A percentile compares a stretch with the other conserved stretches of the same genome.
Evolutionary conservation across 2,888 invertebrate genomes (phyloP).

Genomic region (Tetanocera ferruginea): DNA sequence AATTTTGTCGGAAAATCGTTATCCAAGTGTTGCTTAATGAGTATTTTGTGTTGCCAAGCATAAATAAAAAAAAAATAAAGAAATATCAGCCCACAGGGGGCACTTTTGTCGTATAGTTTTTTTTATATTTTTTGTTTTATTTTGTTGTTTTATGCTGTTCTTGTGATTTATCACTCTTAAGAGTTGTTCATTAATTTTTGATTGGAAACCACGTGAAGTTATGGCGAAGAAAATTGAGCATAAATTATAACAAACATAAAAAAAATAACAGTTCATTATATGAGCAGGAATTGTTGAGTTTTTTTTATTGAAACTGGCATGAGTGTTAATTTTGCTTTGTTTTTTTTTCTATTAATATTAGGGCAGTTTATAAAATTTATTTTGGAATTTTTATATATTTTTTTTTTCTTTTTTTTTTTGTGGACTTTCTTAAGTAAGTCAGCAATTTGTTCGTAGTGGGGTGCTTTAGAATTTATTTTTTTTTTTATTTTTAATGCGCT

Average conservation of each 20-base stretch:
- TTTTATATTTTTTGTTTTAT: slow-evolving; percentile 30
- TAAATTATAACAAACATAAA: slow-evolving; percentile 8
- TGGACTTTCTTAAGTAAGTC: no score
- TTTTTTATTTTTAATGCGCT: no score
- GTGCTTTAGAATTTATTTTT: no score
- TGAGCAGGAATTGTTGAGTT: no score
- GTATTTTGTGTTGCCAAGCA: slow-evolving; percentile 33
- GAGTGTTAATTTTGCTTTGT: no score
- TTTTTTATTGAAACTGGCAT: no score
- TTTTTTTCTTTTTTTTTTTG: no score
- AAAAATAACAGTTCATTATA: slow-evolving; percentile 5
- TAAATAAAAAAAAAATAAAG: not conserved
- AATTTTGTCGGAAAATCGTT: not conserved
- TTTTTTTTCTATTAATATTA: no score
- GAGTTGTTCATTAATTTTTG: slow-evolving; percentile 65
- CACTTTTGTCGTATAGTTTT: slow-evolving; percentile 10
- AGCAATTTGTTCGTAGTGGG: no score
- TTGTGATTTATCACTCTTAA: slow-evolving; percentile 64
- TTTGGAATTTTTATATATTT: no score
- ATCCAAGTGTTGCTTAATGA: not conserved
- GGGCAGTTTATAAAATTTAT: no score
- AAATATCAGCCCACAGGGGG: slow-evolving; percentile 9
- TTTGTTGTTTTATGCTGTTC: slow-evolving; percentile 49
- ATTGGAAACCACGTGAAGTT: slow-evolving; percentile 51
- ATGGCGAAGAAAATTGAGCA: slow-evolving; percentile 17